Percentiles rank a stretch among this genome's conserved stretches.
These are phyloP conservation scores for Gymnorhina tibicen DNA, from an alignment of 2,113 vertebrate species.

Conservation along the genomic window DNA sequence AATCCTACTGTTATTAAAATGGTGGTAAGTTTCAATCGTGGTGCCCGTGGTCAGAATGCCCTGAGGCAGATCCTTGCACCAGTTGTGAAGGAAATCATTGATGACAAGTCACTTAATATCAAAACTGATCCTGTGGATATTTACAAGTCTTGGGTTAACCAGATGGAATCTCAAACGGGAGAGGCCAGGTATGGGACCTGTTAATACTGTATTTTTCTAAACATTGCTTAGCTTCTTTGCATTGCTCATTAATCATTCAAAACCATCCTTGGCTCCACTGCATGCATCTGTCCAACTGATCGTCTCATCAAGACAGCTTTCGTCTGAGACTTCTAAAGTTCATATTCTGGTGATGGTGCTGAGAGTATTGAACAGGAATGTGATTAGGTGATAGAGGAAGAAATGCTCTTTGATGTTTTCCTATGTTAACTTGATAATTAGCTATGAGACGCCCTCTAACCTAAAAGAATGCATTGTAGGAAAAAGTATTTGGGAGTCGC, in stretches of 20 bases:
- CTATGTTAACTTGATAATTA: not conserved
- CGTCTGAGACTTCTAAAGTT: not conserved
- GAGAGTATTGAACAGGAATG: not conserved
- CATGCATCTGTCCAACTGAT: not conserved
- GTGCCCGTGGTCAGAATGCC: conserved; percentile 92
- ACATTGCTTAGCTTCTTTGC: not conserved
- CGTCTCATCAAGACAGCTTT: not conserved
- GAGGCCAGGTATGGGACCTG: conserved; percentile 85
- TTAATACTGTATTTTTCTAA: not conserved
- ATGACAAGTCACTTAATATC: conserved; percentile 95
- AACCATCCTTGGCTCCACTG: not conserved
- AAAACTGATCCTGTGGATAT: conserved; percentile 98
- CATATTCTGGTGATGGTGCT: not conserved
- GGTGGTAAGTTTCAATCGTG: conserved; percentile 99
- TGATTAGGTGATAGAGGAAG: not conserved
- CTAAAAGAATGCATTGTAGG: not conserved
- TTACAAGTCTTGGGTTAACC: conserved; percentile 98
- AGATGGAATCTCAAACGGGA: conserved; percentile 97
- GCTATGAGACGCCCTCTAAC: not conserved
- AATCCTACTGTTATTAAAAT: conserved; percentile 99
- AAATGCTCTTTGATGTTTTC: not conserved
- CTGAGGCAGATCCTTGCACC: conserved; percentile 92
- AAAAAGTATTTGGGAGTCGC: not conserved
- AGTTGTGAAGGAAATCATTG: conserved; percentile 96
- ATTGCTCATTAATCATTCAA: not conserved